Evolutionary conservation across 2,797 vertebrate genomes (phyloP).

Genomic region (Sus cebifrons): DNA sequence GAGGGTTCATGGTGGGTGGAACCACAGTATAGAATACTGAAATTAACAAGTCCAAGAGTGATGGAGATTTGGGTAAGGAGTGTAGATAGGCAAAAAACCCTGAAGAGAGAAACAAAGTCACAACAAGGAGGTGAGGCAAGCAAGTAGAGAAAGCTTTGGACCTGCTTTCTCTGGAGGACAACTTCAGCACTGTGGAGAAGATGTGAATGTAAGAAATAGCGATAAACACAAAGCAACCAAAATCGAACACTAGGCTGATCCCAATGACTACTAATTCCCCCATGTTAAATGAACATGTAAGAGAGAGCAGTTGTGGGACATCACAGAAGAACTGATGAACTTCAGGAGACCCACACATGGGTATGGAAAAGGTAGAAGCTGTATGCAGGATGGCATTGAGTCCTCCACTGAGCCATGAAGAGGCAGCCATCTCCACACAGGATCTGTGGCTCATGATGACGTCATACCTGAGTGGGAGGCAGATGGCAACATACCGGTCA

Average conservation of each 20-base stretch:
- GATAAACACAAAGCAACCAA: constrained; percentile 56
- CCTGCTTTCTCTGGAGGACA: constrained; percentile 4
- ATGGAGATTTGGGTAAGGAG: constrained; percentile 3
- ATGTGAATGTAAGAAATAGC: constrained; percentile 47
- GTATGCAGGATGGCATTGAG: constrained; percentile 58
- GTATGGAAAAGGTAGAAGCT: constrained; percentile 13
- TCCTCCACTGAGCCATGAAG: constrained; percentile 30
- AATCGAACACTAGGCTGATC: constrained; percentile 28
- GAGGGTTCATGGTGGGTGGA: constrained; percentile 46
- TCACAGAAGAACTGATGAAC: constrained; percentile 63
- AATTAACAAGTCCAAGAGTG: constrained; percentile 11
- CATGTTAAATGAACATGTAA: background rate
- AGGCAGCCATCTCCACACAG: constrained; percentile 10
- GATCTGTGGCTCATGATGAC: background rate
- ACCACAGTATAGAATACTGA: constrained; percentile 51
- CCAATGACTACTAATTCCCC: background rate
- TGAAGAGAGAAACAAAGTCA: constrained; percentile 40
- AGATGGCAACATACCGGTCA: constrained; percentile 73
- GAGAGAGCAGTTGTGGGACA: constrained; percentile 36
- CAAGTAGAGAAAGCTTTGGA: constrained; percentile 62
- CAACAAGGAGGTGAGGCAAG: constrained; percentile 57
- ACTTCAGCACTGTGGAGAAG: constrained; percentile 22
- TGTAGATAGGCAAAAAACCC: constrained; percentile 44
- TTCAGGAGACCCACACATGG: constrained; percentile 22
- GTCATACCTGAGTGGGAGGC: constrained; percentile 67